Evolutionary conservation across 2,888 invertebrate species (phyloP).

Genomic region (Leucoptera coffeella): DNA sequence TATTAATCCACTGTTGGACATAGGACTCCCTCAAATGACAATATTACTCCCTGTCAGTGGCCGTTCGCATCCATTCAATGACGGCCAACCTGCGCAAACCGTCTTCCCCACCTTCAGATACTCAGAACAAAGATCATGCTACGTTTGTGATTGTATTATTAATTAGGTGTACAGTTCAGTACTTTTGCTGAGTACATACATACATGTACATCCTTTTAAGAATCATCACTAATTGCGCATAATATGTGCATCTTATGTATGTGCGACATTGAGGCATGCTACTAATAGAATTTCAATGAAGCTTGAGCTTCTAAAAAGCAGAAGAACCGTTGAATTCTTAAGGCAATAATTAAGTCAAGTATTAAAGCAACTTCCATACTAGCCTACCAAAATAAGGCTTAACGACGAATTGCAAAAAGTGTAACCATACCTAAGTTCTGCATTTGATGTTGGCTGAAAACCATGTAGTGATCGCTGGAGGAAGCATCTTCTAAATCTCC

Average conservation of each 20-base stretch:
- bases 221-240: no score
- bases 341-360: background rate
- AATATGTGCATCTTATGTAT: no score
- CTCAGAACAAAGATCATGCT: no score
- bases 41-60: no score
- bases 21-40: no score
- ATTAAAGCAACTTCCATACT: background rate
- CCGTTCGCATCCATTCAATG: no score
- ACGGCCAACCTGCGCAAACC: no score
- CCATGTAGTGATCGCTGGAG: constrained; percentile 30
- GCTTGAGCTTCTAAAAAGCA: background rate
- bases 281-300: background rate
- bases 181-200: no score
- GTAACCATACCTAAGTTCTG: constrained; percentile 29
- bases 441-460: constrained; percentile 44
- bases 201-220: no score
- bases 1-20: no score
- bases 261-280: background rate
- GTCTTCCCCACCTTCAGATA: background rate
- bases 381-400: background rate
- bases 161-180: no score
- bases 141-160: no score
- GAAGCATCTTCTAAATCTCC: constrained; percentile 28
- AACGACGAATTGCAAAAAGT: background rate
- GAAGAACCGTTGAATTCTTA: background rate